A percentile compares a stretch with the other conserved stretches of the same genome.
Evolutionary conservation across 2,888 invertebrate genomes (phyloP).

Genomic region (Rugalucina vietnamica): DNA sequence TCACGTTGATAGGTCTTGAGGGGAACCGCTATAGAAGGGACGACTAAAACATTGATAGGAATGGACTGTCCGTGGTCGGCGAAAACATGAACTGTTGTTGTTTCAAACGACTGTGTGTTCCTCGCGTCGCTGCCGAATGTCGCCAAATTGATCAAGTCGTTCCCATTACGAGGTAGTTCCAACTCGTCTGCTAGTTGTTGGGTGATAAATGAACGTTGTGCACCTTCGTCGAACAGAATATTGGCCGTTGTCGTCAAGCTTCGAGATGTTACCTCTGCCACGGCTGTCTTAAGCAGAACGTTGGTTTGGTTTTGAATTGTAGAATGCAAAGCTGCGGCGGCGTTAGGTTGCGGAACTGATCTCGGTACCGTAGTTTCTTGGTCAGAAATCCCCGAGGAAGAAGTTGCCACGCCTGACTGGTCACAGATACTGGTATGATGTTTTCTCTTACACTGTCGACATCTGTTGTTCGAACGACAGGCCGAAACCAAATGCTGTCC

Average conservation of each 20-base stretch:
- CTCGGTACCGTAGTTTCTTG: no score
- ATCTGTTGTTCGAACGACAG: slow-evolving; percentile 4
- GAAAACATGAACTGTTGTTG: slow-evolving; percentile 19
- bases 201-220: slow-evolving; percentile 43
- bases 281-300: slow-evolving; percentile 24
- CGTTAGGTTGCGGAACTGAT: no score
- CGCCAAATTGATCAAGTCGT: slow-evolving; percentile 31
- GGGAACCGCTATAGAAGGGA: slow-evolving; percentile 50
- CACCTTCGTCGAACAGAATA: slow-evolving; percentile 38
- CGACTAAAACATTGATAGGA: slow-evolving; percentile 46
- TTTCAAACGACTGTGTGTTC: slow-evolving; percentile 3
- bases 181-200: slow-evolving; percentile 39
- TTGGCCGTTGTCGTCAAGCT: neutral
- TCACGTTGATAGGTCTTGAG: neutral
- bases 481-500: slow-evolving; percentile 3
- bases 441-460: neutral
- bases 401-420: no score
- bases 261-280: slow-evolving; percentile 17
- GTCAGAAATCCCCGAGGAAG: no score
- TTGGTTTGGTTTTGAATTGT: neutral
- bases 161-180: slow-evolving; percentile 13
- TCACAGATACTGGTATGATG: slow-evolving; percentile 23
- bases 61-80: slow-evolving; percentile 32
- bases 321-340: slow-evolving; percentile 13
- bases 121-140: slow-evolving; percentile 37